Evolutionary conservation across 2,113 vertebrate genomes (phyloP).

Genomic region (Todiramphus chloris): DNA sequence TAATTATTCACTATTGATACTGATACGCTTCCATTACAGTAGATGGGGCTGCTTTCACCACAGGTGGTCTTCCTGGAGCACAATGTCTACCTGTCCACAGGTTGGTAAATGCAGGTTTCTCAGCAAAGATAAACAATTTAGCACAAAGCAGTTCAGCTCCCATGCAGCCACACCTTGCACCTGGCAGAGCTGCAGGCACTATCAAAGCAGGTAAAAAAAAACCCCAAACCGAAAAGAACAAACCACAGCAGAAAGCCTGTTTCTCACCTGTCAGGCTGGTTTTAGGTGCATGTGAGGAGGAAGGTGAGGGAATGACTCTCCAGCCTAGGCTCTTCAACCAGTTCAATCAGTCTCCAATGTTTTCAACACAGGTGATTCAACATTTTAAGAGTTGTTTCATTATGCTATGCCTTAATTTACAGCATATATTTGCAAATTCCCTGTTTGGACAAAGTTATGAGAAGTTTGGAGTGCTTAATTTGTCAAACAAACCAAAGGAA

Average conservation of each 20-base stretch:
- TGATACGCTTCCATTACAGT: not conserved
- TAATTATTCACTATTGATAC: not conserved
- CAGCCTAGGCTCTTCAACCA: not conserved
- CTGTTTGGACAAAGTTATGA: not conserved
- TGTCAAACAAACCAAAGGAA: not conserved
- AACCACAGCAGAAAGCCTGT: conserved; percentile 49
- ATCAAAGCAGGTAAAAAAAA: conserved; percentile 15
- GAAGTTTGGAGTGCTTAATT: not conserved
- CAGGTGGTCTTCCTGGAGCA: not conserved
- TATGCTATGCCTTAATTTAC: not conserved
- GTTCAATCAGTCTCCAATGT: not conserved
- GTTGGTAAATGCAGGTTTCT: not conserved
- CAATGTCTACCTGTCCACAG: not conserved
- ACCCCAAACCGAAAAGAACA: not conserved
- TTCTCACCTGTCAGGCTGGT: conserved; percentile 46
- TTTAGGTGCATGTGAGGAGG: conserved; percentile 8
- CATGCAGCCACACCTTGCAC: conserved; percentile 55
- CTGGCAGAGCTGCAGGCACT: conserved; percentile 27
- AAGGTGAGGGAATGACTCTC: not conserved
- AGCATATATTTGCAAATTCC: not conserved
- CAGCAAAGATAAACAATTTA: conserved; percentile 30
- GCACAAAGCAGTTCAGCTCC: conserved; percentile 27
- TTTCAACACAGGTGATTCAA: not conserved
- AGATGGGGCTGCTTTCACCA: not conserved
- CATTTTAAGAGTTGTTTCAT: not conserved